Evolutionary conservation across 2,797 vertebrate species (phyloP).

Genomic region (Acrossocheilus wenchowensis): DNA sequence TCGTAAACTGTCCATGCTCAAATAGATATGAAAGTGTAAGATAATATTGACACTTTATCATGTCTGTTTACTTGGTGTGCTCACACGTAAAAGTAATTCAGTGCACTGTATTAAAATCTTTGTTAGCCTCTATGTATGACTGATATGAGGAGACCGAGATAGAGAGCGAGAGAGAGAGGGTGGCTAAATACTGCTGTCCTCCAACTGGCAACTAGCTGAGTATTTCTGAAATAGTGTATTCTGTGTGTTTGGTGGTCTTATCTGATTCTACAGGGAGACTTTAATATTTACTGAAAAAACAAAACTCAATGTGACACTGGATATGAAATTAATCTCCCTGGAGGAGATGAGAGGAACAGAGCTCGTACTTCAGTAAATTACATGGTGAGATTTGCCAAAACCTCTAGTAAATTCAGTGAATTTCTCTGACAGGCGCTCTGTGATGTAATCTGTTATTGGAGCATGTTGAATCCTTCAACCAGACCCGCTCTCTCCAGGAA

Average conservation of each 20-base stretch:
- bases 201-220: not conserved
- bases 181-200: slow-evolving; percentile 20
- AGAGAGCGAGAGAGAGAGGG: not conserved
- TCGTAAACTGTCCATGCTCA: not conserved
- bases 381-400: slow-evolving; percentile 43
- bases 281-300: slow-evolving; percentile 52
- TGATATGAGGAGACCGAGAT: not conserved
- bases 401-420: slow-evolving; percentile 28
- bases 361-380: slow-evolving; percentile 40
- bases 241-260: slow-evolving; percentile 29
- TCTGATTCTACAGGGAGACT: slow-evolving; percentile 33
- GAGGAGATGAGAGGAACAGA: slow-evolving; percentile 22
- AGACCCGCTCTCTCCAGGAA: not conserved
- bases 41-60: slow-evolving; percentile 12
- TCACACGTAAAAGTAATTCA: not conserved
- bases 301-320: slow-evolving; percentile 47
- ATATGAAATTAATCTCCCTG: slow-evolving; percentile 48
- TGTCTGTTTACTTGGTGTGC: not conserved
- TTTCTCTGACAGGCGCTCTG: slow-evolving; percentile 30
- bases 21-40: not conserved
- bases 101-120: not conserved
- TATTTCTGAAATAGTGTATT: slow-evolving; percentile 24
- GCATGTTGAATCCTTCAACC: slow-evolving; percentile 30
- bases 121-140: not conserved
- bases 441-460: slow-evolving; percentile 37